Percentiles rank a stretch among this genome's conserved stretches.
These are phyloP conservation scores for Gallinago media DNA, from an alignment of 2,113 vertebrate genomes.

Conservation along the genomic window DNA sequence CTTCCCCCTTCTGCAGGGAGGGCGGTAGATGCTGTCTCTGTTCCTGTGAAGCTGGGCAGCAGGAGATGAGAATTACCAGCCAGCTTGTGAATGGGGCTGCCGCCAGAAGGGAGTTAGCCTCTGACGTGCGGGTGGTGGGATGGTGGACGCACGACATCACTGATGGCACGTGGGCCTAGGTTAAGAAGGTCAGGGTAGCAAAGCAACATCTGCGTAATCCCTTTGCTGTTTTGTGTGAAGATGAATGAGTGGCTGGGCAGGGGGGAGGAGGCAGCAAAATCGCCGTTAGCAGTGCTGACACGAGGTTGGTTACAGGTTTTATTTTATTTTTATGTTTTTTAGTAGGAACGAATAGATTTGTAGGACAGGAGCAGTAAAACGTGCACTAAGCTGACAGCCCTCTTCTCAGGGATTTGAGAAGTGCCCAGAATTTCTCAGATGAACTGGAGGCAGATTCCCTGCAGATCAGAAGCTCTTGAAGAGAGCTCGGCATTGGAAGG, in stretches of 20 bases:
- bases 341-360: neutral
- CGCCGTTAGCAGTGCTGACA: neutral
- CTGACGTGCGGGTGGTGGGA: neutral
- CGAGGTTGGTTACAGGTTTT: neutral
- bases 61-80: neutral
- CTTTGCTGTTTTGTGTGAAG: conserved; percentile 44
- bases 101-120: conserved; percentile 30
- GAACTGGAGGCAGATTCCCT: neutral
- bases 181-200: conserved; percentile 66
- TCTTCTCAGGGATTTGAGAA: neutral
- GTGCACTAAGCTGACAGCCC: neutral
- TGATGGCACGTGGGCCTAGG: conserved; percentile 4
- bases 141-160: neutral
- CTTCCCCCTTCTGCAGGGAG: neutral
- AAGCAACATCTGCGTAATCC: conserved; percentile 56
- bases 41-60: neutral
- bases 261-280: neutral
- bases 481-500: neutral
- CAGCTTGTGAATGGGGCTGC: conserved; percentile 16
- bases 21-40: neutral
- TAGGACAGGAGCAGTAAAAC: neutral
- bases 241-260: conserved; percentile 13
- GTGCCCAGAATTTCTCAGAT: neutral
- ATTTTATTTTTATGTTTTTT: neutral
- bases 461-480: neutral